Evolutionary conservation across 1,140 invertebrate species (phyloP).

Genomic region (Ostrea denselamellosa): DNA sequence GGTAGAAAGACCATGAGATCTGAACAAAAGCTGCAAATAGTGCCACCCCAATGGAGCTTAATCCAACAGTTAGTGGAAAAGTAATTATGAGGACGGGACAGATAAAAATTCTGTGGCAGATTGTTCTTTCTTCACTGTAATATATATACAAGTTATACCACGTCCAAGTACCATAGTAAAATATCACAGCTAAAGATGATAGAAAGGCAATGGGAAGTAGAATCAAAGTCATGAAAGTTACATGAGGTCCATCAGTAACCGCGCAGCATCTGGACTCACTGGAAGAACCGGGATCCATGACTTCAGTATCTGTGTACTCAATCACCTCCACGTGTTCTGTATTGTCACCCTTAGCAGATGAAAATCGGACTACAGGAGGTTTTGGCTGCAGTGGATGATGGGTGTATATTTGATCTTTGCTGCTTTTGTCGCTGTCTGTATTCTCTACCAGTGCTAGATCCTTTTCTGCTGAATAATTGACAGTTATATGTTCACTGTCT

Average conservation of each 20-base stretch:
- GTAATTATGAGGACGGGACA: slow-evolving; percentile 85
- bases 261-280: slow-evolving; percentile 77
- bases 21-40: slow-evolving; percentile 84
- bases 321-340: slow-evolving; percentile 37
- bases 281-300: not conserved
- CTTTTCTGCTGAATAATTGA: not conserved
- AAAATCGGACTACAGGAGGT: slow-evolving; percentile 32
- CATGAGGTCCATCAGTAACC: slow-evolving; percentile 83
- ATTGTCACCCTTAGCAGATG: slow-evolving; percentile 38
- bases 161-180: slow-evolving; percentile 87
- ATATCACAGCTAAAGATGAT: slow-evolving; percentile 84
- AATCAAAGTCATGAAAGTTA: slow-evolving; percentile 84
- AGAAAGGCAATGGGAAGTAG: slow-evolving; percentile 85
- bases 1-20: slow-evolving; percentile 84
- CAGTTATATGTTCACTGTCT: not conserved
- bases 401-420: not conserved
- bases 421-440: not conserved
- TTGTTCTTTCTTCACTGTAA: slow-evolving; percentile 85
- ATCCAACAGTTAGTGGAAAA: slow-evolving; percentile 85
- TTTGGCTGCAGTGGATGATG: not conserved
- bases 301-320: slow-evolving; percentile 18
- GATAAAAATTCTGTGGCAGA: slow-evolving; percentile 80
- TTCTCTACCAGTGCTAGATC: not conserved
- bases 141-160: slow-evolving; percentile 89
- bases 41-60: slow-evolving; percentile 79